These are phyloP conservation scores for Plotosus lineatus DNA, from an alignment of 2,113 vertebrate genomes.

Conservation along the genomic window DNA sequence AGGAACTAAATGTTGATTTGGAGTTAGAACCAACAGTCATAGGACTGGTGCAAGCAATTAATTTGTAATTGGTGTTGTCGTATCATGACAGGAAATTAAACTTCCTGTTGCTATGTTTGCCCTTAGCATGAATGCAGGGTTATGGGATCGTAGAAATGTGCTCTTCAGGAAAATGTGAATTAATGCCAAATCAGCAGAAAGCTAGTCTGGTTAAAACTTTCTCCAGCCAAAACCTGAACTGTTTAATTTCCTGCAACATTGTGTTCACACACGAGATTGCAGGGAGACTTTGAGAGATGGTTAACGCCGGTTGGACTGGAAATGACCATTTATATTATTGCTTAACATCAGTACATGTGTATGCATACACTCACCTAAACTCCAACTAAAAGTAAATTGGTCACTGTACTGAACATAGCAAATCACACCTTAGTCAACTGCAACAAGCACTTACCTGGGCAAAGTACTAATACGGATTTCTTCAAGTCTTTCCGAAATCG, in stretches of 20 bases:
- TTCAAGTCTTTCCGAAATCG: too few relatives aligned
- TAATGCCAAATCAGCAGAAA: not conserved
- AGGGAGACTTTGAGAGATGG: constrained; percentile 5
- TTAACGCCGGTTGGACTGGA: constrained; percentile 36
- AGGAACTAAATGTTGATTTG: not conserved
- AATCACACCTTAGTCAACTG: too few relatives aligned
- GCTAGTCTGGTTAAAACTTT: not conserved
- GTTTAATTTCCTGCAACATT: not conserved
- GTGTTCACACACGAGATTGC: not conserved
- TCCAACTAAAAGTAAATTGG: too few relatives aligned
- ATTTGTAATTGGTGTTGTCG: not conserved
- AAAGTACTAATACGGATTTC: too few relatives aligned
- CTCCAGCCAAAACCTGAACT: not conserved
- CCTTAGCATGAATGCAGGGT: not conserved
- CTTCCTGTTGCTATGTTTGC: not conserved
- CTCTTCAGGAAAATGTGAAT: not conserved
- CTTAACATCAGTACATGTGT: not conserved
- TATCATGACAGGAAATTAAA: not conserved
- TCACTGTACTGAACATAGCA: too few relatives aligned
- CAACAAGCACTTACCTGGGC: too few relatives aligned
- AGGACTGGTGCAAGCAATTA: not conserved
- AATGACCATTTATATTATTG: not conserved
- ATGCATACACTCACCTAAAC: not conserved
- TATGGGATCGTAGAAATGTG: not conserved
- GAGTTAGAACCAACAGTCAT: not conserved